phyloP scores from a whole-genome alignment of 1,140 invertebrate genomes.

The Meloidogyne exigua region DNA sequence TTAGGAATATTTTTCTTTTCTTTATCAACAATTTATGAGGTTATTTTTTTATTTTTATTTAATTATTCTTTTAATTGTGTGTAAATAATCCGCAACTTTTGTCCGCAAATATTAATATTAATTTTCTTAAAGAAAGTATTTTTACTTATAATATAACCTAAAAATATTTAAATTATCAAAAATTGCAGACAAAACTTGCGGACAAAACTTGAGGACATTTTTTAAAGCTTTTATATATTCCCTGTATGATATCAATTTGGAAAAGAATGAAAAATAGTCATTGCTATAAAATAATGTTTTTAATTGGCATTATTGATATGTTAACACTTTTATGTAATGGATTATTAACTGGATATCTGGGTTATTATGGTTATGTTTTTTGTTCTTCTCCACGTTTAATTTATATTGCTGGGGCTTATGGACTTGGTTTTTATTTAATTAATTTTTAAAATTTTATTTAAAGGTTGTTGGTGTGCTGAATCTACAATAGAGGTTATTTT shows the following conservation, averaged over 20 bases:
- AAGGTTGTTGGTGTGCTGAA: conserved; percentile 26
- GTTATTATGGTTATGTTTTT: conserved; percentile 20
- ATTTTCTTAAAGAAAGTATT: too few relatives aligned
- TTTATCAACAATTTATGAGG: conserved; percentile 19
- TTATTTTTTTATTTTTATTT: neutral
- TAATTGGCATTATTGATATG: conserved; percentile 16
- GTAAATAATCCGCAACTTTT: too few relatives aligned
- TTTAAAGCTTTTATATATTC: conserved; percentile 11
- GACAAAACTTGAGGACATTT: neutral
- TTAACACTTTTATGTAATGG: conserved; percentile 8
- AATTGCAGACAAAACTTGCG: too few relatives aligned
- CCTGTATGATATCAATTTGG: conserved; percentile 16
- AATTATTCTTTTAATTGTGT: too few relatives aligned
- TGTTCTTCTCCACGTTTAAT: conserved; percentile 21
- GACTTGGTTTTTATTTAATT: neutral
- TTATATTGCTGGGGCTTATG: conserved; percentile 22
- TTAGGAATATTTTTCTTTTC: conserved; percentile 36
- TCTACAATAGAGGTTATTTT: conserved; percentile 16
- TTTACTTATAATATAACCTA: too few relatives aligned
- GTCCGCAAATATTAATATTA: too few relatives aligned
- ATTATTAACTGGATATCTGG: conserved; percentile 3
- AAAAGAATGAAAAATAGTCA: neutral
- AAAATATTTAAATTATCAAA: too few relatives aligned
- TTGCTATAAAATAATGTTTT: conserved; percentile 5
- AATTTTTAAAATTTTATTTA: neutral